A percentile compares a stretch with the other conserved stretches of the same genome.
Conservation (phyloP, 2,113 vertebrate species). For the Myotis lucifugus region DNA sequence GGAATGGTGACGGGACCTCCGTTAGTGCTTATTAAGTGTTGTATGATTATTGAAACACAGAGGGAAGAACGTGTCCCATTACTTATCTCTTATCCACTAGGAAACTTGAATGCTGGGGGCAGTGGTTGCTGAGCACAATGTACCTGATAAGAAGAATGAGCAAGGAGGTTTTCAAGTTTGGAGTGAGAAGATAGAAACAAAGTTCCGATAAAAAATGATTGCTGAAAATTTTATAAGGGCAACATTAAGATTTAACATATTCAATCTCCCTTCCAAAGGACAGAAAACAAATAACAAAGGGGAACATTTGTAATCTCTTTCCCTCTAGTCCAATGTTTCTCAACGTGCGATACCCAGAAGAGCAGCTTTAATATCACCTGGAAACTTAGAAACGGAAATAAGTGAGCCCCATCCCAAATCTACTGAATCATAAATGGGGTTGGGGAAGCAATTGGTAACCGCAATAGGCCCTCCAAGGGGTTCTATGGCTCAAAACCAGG, state of each 20-base stretch:
- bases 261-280: neutral
- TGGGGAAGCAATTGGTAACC: neutral
- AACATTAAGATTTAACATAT: slow-evolving; percentile 33
- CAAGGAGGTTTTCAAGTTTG: slow-evolving; percentile 20
- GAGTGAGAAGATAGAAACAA: slow-evolving; percentile 24
- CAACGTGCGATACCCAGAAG: neutral
- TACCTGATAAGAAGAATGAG: slow-evolving; percentile 52
- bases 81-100: neutral
- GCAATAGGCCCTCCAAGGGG: neutral
- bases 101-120: slow-evolving; percentile 34
- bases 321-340: neutral
- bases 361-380: neutral
- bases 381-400: neutral
- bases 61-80: neutral
- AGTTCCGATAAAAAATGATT: slow-evolving; percentile 37
- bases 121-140: slow-evolving; percentile 41
- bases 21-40: neutral
- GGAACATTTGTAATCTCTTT: neutral
- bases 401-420: neutral
- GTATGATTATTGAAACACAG: neutral
- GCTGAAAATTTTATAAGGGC: slow-evolving; percentile 44
- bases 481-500: neutral
- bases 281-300: neutral
- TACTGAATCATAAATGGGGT: neutral
- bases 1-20: neutral